These are phyloP conservation scores for Agriopis leucophaearia DNA, from an alignment of 2,888 invertebrate species.

Conservation along the genomic window DNA sequence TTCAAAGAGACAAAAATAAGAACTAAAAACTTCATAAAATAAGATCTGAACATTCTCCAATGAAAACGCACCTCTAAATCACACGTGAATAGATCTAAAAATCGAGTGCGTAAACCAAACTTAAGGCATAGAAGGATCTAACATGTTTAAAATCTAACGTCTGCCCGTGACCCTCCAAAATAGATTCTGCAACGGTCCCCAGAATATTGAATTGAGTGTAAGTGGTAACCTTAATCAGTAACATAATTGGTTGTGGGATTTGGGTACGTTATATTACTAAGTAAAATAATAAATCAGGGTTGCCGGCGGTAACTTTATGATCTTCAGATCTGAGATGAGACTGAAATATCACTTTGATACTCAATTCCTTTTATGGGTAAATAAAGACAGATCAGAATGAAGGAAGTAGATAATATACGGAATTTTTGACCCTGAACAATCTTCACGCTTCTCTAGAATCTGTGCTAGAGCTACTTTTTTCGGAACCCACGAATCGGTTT, in stretches of 20 bases:
- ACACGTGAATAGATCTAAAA: background rate
- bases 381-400: too few species aligned
- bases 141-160: conserved; percentile 18
- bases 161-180: conserved; percentile 25
- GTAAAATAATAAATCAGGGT: conserved; percentile 9
- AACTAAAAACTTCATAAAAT: too few species aligned
- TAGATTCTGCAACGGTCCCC: conserved; percentile 25
- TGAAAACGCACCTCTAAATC: background rate
- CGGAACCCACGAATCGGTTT: too few species aligned
- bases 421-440: too few species aligned
- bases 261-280: conserved; percentile 23
- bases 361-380: too few species aligned
- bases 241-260: conserved; percentile 37
- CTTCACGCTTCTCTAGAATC: too few species aligned
- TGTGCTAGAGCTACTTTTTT: too few species aligned
- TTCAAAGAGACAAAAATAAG: too few species aligned
- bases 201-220: conserved; percentile 37
- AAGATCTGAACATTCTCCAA: background rate
- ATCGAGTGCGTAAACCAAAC: background rate
- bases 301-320: conserved; percentile 2
- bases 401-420: too few species aligned
- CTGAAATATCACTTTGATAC: too few species aligned
- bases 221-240: conserved; percentile 33
- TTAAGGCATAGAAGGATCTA: background rate
- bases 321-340: background rate